A percentile compares a stretch with the other conserved stretches of the same genome.
These are phyloP conservation scores for Chiloscyllium punctatum DNA, from an alignment of 2,797 vertebrate species.

Conservation along the genomic window DNA sequence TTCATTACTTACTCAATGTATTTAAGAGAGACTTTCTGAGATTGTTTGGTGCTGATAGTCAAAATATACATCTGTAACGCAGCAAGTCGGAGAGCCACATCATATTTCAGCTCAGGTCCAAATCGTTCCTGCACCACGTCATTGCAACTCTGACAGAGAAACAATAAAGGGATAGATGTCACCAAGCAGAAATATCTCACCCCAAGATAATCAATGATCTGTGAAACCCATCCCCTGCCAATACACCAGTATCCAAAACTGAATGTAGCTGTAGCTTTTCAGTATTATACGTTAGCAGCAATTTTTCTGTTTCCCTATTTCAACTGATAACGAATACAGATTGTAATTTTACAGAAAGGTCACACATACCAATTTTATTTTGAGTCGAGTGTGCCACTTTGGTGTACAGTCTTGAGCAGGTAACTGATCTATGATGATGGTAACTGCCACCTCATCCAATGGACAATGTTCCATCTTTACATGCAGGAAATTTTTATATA, in stretches of 20 bases:
- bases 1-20: conserved; percentile 88
- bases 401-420: background rate
- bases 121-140: conserved; percentile 94
- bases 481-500: background rate
- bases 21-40: conserved; percentile 96
- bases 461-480: background rate
- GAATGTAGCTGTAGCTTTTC: background rate
- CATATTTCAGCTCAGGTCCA: conserved; percentile 93
- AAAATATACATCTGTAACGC: conserved; percentile 97
- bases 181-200: conserved; percentile 6
- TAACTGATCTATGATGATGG: background rate
- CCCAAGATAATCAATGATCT: no score
- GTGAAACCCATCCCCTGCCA: background rate
- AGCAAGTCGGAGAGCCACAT: conserved; percentile 86
- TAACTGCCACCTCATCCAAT: no score
- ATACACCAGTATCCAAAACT: background rate
- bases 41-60: conserved; percentile 90
- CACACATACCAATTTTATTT: background rate
- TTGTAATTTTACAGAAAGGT: background rate
- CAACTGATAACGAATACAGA: background rate
- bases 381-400: background rate
- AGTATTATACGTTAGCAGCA: background rate
- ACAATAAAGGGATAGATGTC: conserved; percentile 60
- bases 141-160: conserved; percentile 82
- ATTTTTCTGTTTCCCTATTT: background rate